Conservation (phyloP, 2,113 vertebrate genomes). For the Pterocles burchelli region DNA sequence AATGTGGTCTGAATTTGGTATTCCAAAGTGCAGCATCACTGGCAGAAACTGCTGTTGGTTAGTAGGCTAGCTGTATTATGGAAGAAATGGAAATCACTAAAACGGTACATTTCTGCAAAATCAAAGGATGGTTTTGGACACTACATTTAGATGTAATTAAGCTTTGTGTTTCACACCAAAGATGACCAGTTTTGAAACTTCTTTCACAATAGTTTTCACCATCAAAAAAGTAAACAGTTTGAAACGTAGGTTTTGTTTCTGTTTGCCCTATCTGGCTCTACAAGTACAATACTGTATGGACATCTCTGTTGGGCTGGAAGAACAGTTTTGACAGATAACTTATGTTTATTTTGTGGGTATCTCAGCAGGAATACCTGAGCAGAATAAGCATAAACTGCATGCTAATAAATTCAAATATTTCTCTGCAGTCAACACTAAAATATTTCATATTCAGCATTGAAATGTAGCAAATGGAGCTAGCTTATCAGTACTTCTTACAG, state of each 20-base stretch:
- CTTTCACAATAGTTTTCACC: not conserved
- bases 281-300: rapidly evolving
- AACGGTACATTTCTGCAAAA: not conserved
- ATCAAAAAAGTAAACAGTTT: not conserved
- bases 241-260: not conserved
- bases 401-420: not conserved
- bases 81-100: not conserved
- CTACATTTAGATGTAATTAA: not conserved
- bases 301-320: not conserved
- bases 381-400: not conserved
- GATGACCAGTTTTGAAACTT: not conserved
- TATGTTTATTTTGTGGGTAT: not conserved
- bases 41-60: not conserved
- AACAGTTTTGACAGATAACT: not conserved
- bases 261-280: not conserved
- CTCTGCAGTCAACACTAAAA: not conserved
- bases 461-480: not conserved
- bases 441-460: not conserved
- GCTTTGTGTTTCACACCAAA: not conserved
- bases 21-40: not conserved
- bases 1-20: not conserved
- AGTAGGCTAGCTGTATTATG: not conserved
- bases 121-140: not conserved
- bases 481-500: not conserved
- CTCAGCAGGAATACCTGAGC: not conserved